Evolutionary conservation across 2,113 vertebrate genomes (phyloP), one percentile per base, ranked within the genome.

Genomic region (Forbesichthys papilliferus): DNA sequence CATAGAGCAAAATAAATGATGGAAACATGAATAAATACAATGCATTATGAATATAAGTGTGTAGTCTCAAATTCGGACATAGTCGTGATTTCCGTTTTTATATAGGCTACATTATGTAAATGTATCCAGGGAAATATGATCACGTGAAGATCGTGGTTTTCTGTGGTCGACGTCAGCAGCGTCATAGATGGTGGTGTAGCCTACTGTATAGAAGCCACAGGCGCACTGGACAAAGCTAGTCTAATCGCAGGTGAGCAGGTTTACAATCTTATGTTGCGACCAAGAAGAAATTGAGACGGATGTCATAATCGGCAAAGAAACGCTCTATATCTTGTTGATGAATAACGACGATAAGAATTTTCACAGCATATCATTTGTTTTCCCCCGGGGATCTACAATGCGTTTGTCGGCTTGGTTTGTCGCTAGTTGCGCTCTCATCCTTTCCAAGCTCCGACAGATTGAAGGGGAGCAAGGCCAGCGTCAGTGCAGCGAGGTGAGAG

Each of bases 401-500:
- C 83, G 67, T 53, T 75, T 72, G 61, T 75, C 66, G 61, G 80
- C 69, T 83, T 68, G 86, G 81, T 68, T 81, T 48, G 51, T 87
- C 69, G 70, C 69, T 77, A 77, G 67, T 71, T 79, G 75, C 86
- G 82, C 83, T 78, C 86, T 88, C 75, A 66, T 90, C 81, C 74
- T 88, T 69, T 77, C 61, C 65, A 9, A 61, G 33, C 81, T 87
- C 66, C 65, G 46, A 64, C 11, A 76, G 71, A 82, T 64, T 61
- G 78, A 78, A 68, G 80, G 77, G 64, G 67, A 80, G 36, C 73
- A 20, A 53, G 87, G 62, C 77, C 73, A 79, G 77, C 84, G 76
- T 3, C 78, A 51, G 77, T 91, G 90, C 56, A 75, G 34, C 5
- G 90, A 90, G 88, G 90, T 91, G 82, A 90, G 70, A 42, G 66